A percentile compares a stretch with the other conserved stretches of the same genome.
These are phyloP conservation scores for Pelobates fuscus DNA, from an alignment of 2,113 vertebrate species.

Conservation along the genomic window DNA sequence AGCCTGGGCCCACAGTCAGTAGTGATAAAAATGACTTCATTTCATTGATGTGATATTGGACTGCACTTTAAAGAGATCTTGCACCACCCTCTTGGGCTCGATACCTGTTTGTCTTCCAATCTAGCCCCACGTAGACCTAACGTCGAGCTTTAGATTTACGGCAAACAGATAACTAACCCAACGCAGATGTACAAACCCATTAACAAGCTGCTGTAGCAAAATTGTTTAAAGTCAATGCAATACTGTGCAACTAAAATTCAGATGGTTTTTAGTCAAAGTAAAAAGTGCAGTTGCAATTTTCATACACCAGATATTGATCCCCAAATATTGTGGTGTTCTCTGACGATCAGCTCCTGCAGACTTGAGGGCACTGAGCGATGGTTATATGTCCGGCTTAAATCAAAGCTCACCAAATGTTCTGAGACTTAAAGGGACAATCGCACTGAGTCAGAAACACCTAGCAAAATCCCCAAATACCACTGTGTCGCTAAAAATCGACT, in stretches of 20 bases:
- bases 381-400: background rate
- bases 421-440: background rate
- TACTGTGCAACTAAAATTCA: background rate
- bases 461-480: too few species aligned
- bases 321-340: conserved; percentile 57
- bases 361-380: conserved; percentile 15
- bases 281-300: conserved; percentile 30
- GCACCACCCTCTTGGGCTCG: conserved; percentile 39
- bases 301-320: background rate
- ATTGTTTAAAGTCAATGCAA: too few species aligned
- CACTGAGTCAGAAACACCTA: too few species aligned
- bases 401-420: background rate
- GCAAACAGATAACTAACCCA: background rate
- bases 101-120: too few species aligned
- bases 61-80: conserved; percentile 37
- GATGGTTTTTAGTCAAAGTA: too few species aligned
- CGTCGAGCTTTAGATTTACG: background rate
- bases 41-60: conserved; percentile 43
- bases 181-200: too few species aligned
- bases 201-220: too few species aligned
- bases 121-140: too few species aligned
- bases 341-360: conserved; percentile 28
- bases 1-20: conserved; percentile 34
- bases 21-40: conserved; percentile 31
- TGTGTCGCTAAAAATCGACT: too few species aligned